These are phyloP conservation scores for Cristatella mucedo DNA, from an alignment of 2,888 invertebrate species.

Conservation along the genomic window DNA sequence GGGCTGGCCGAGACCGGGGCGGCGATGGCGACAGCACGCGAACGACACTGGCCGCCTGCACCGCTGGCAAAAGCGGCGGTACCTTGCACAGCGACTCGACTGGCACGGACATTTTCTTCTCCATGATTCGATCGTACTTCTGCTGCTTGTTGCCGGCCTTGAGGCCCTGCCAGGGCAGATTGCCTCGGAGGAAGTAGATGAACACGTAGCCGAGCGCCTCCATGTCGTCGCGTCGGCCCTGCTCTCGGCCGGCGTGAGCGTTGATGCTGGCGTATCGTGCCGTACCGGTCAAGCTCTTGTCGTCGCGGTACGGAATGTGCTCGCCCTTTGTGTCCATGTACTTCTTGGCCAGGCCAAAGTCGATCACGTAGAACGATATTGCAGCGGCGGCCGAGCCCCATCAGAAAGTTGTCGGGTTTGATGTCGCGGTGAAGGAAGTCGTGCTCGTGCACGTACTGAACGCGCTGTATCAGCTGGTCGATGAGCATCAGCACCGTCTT, in stretches of 20 bases:
- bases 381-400: conserved; percentile 32
- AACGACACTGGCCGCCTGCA: too few species aligned
- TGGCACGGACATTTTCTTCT: conserved; percentile 97
- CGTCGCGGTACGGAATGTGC: conserved; percentile 72
- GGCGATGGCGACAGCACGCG: too few species aligned
- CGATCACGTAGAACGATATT: conserved; percentile 70
- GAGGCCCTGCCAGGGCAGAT: conserved; percentile 86
- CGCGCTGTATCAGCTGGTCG: conserved; percentile 60
- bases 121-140: conserved; percentile 95
- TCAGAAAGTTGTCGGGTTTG: conserved; percentile 48
- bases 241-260: conserved; percentile 93
- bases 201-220: conserved; percentile 93
- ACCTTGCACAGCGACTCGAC: conserved; percentile 82
- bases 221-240: conserved; percentile 92
- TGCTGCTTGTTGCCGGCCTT: conserved; percentile 92
- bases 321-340: conserved; percentile 73
- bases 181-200: conserved; percentile 86
- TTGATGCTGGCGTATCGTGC: conserved; percentile 85
- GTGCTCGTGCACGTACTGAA: conserved; percentile 91
- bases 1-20: too few species aligned
- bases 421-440: conserved; percentile 96
- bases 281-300: conserved; percentile 28
- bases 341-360: conserved; percentile 95
- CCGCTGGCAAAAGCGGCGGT: too few species aligned
- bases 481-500: conserved; percentile 98